Percentiles rank a stretch among this genome's conserved stretches.
Evolutionary conservation across 2,113 vertebrate genomes (phyloP).

Genomic region (Gymnarchus niloticus): DNA sequence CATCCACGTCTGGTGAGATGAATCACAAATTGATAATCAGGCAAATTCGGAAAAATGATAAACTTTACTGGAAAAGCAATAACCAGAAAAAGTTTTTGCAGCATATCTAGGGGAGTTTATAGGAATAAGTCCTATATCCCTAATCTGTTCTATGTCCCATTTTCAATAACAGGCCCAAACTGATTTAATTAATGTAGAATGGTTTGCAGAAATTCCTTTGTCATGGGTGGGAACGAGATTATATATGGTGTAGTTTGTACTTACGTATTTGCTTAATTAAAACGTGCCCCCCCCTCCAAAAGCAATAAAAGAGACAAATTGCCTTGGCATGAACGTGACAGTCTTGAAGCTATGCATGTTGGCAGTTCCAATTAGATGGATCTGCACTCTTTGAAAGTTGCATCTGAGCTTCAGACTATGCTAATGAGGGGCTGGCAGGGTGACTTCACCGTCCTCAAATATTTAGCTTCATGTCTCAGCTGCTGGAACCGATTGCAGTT

Average conservation of each 20-base stretch:
- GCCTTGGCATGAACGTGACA: conserved; percentile 55
- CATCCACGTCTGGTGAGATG: background rate
- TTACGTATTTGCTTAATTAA: conserved; percentile 63
- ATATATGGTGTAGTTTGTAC: conserved; percentile 63
- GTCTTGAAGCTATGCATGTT: conserved; percentile 49
- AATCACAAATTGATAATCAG: too few relatives aligned
- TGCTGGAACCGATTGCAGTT: conserved; percentile 39
- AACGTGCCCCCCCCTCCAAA: conserved; percentile 59
- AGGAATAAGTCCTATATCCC: background rate
- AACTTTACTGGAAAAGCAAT: background rate
- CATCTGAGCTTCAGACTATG: conserved; percentile 52
- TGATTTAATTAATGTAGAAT: conserved; percentile 43
- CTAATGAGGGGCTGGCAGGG: conserved; percentile 51
- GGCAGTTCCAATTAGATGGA: conserved; percentile 49
- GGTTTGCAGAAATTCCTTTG: conserved; percentile 54
- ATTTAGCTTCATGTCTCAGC: conserved; percentile 43
- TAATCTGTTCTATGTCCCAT: background rate
- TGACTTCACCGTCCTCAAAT: conserved; percentile 53
- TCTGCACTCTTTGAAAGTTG: conserved; percentile 53
- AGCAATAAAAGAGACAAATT: conserved; percentile 62
- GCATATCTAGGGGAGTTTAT: background rate
- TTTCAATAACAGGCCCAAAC: conserved; percentile 16
- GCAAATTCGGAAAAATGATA: background rate
- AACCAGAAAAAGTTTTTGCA: background rate
- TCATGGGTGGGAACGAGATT: conserved; percentile 55